These are phyloP conservation scores for Trissonchulus latispiculum DNA, from an alignment of 2,888 invertebrate genomes.

Conservation along the genomic window DNA sequence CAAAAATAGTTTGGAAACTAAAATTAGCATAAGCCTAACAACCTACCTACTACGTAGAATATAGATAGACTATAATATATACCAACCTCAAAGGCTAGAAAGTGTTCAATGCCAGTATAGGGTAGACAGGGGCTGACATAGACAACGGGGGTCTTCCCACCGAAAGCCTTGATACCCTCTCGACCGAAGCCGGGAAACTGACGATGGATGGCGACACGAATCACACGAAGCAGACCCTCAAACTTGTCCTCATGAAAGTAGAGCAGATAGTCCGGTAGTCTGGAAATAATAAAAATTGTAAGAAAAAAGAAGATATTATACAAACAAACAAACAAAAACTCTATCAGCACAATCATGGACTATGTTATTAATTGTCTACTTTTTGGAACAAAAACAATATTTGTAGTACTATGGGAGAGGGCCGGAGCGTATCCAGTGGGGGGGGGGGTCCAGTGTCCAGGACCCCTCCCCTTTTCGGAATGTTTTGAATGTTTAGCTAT, in stretches of 20 bases:
- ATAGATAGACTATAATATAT: too few relatives aligned
- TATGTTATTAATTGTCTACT: neutral
- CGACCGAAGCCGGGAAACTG: neutral
- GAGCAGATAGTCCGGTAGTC: constrained; percentile 9
- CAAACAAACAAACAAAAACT: neutral
- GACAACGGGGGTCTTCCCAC: constrained; percentile 32
- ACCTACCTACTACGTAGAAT: too few relatives aligned
- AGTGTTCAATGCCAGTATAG: constrained; percentile 30
- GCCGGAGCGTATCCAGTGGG: too few relatives aligned
- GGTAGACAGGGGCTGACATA: constrained; percentile 37
- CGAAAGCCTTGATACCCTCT: neutral
- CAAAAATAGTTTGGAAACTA: too few relatives aligned
- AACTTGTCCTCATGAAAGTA: constrained; percentile 21
- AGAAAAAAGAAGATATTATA: too few relatives aligned
- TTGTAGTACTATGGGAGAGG: too few relatives aligned
- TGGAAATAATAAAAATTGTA: too few relatives aligned
- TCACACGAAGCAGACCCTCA: constrained; percentile 1
- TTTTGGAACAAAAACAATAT: neutral
- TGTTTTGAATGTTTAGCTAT: too few relatives aligned
- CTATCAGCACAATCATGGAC: constrained; percentile 30
- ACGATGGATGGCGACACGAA: constrained; percentile 27
- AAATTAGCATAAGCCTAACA: too few relatives aligned
- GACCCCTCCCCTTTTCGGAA: too few relatives aligned
- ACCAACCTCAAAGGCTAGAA: constrained; percentile 30
- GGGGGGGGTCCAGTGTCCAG: too few relatives aligned